phyloP scores from a whole-genome alignment of 2,888 invertebrate genomes.

The Trypoxylon attenuatum region DNA sequence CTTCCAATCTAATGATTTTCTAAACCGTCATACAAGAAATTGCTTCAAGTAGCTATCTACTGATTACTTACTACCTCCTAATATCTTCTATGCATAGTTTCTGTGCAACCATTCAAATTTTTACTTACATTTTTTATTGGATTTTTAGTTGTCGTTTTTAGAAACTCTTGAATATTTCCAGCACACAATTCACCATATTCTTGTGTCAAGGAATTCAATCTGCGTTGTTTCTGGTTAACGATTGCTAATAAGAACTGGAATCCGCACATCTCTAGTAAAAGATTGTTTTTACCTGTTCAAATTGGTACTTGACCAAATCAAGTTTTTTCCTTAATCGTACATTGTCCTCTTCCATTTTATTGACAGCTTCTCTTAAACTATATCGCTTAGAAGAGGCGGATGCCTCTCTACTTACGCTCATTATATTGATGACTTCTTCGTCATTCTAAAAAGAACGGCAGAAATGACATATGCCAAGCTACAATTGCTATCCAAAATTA shows the following conservation, averaged over 20 bases:
- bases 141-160: slow-evolving; percentile 72
- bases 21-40: slow-evolving; percentile 45
- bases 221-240: slow-evolving; percentile 62
- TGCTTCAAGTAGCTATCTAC: not conserved
- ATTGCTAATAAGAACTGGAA: too few relatives aligned
- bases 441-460: slow-evolving; percentile 62
- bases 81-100: too few relatives aligned
- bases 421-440: slow-evolving; percentile 61
- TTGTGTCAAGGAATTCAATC: slow-evolving; percentile 61
- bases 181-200: slow-evolving; percentile 68
- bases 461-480: too few relatives aligned
- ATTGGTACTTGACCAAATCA: slow-evolving; percentile 83
- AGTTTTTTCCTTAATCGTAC: slow-evolving; percentile 78
- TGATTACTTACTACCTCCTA: too few relatives aligned
- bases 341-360: slow-evolving; percentile 64
- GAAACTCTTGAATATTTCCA: slow-evolving; percentile 61
- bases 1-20: slow-evolving; percentile 81
- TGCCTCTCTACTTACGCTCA: slow-evolving; percentile 55
- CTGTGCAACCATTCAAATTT: not conserved
- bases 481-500: too few relatives aligned
- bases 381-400: slow-evolving; percentile 60
- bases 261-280: slow-evolving; percentile 5
- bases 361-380: slow-evolving; percentile 62
- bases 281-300: slow-evolving; percentile 76
- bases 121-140: slow-evolving; percentile 81